Percentiles rank a stretch among this genome's conserved stretches.
phyloP scores from a whole-genome alignment of 2,888 invertebrate genomes.

The Drosophila anomelani region DNA sequence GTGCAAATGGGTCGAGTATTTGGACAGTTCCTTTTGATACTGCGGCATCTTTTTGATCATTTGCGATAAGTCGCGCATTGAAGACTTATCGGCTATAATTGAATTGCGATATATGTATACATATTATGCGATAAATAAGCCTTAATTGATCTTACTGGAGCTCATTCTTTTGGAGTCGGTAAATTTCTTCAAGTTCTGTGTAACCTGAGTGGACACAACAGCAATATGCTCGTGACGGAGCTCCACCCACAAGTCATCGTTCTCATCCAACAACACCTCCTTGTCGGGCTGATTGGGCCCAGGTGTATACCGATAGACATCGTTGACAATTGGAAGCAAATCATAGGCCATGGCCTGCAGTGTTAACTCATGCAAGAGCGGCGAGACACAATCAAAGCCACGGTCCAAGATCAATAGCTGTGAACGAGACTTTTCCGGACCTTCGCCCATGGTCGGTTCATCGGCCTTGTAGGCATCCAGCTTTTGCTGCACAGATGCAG shows the following conservation, averaged over 20 bases:
- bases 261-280: conserved; percentile 98
- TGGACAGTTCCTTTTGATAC: conserved; percentile 99
- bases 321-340: conserved; percentile 98
- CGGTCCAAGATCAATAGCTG: conserved; percentile 98
- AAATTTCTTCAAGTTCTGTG: conserved; percentile 98
- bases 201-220: conserved; percentile 98
- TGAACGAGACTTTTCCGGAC: conserved; percentile 97
- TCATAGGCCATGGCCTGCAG: conserved; percentile 99
- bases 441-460: conserved; percentile 99
- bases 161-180: conserved; percentile 96
- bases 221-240: conserved; percentile 99
- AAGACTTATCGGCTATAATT: conserved; percentile 92
- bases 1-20: conserved; percentile 99
- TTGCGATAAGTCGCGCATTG: conserved; percentile 98
- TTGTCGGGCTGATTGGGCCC: conserved; percentile 94
- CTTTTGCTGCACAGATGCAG: conserved; percentile 99
- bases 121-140: not conserved
- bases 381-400: conserved; percentile 99
- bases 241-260: conserved; percentile 99
- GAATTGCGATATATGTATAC: not conserved
- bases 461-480: conserved; percentile 99
- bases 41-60: conserved; percentile 99
- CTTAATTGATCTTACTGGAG: conserved; percentile 64
- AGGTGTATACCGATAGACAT: conserved; percentile 98
- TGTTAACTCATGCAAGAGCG: conserved; percentile 98